Percentiles rank a stretch among this genome's conserved stretches.
Evolutionary conservation across 1,140 invertebrate genomes (phyloP).

Genomic region (Whitmania pigra): DNA sequence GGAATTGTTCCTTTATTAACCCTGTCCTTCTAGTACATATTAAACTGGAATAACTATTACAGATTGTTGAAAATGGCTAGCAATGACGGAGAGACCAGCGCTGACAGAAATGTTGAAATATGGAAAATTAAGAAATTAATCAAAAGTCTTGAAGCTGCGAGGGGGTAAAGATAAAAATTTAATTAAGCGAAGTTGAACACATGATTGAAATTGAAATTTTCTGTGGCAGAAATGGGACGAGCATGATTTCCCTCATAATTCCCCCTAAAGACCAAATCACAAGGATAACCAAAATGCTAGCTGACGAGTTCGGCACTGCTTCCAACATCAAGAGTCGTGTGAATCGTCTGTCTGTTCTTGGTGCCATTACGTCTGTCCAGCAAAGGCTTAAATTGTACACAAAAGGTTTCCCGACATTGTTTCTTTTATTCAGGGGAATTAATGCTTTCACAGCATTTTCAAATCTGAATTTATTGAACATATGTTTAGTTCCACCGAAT

Average conservation of each 20-base stretch:
- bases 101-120: slow-evolving; percentile 79
- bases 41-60: no score
- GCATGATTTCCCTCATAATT: slow-evolving; percentile 99
- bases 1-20: no score
- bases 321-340: slow-evolving; percentile 99
- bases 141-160: slow-evolving; percentile 97
- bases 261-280: slow-evolving; percentile 99
- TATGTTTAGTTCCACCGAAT: slow-evolving; percentile 76
- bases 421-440: no score
- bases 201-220: no score
- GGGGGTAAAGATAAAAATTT: slow-evolving; percentile 58
- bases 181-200: no score
- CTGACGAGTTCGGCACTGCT: slow-evolving; percentile 98
- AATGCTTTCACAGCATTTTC: no score
- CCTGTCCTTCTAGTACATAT: no score
- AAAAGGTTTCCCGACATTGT: slow-evolving; percentile 57
- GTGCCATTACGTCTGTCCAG: slow-evolving; percentile 98
- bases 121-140: slow-evolving; percentile 99
- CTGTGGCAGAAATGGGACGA: slow-evolving; percentile 69
- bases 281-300: slow-evolving; percentile 96
- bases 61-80: no score
- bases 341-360: slow-evolving; percentile 91
- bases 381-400: slow-evolving; percentile 96
- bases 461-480: no score
- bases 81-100: slow-evolving; percentile 33